Evolutionary conservation across 2,797 vertebrate species (phyloP).

Genomic region (Hoplostethus atlanticus): DNA sequence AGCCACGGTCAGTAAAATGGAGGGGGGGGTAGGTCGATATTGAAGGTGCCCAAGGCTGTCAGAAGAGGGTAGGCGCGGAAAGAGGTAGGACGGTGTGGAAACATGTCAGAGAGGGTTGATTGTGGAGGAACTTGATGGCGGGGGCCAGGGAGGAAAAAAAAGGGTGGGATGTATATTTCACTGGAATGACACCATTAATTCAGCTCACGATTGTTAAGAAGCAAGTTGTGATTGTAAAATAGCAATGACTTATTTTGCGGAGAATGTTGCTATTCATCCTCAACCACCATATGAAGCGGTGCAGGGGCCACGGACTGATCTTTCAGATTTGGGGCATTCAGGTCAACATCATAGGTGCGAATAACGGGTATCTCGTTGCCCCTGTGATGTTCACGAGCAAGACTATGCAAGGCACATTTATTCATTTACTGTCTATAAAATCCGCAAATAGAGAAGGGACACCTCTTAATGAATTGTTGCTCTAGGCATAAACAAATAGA

Average conservation of each 20-base stretch:
- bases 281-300: too few relatives aligned
- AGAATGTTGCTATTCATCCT: too few relatives aligned
- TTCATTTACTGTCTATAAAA: not conserved
- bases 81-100: conserved; percentile 48
- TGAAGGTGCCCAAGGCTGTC: conserved; percentile 67
- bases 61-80: conserved; percentile 24
- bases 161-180: not conserved
- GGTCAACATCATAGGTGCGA: not conserved
- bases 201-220: conserved; percentile 8
- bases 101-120: conserved; percentile 54
- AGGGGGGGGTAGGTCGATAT: conserved; percentile 74
- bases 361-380: not conserved
- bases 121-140: not conserved
- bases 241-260: too few relatives aligned
- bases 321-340: too few relatives aligned
- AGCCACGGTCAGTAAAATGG: conserved; percentile 71
- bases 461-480: not conserved
- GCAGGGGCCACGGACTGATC: too few relatives aligned
- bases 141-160: not conserved
- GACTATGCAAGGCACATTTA: conserved; percentile 16
- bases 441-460: not conserved
- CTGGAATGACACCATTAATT: conserved; percentile 28
- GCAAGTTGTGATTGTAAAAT: conserved; percentile 33
- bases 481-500: too few relatives aligned
- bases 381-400: not conserved